Base-by-base conservation (phyloP, 2,888 invertebrate species). In the Ectemnius cavifrons region DNA sequence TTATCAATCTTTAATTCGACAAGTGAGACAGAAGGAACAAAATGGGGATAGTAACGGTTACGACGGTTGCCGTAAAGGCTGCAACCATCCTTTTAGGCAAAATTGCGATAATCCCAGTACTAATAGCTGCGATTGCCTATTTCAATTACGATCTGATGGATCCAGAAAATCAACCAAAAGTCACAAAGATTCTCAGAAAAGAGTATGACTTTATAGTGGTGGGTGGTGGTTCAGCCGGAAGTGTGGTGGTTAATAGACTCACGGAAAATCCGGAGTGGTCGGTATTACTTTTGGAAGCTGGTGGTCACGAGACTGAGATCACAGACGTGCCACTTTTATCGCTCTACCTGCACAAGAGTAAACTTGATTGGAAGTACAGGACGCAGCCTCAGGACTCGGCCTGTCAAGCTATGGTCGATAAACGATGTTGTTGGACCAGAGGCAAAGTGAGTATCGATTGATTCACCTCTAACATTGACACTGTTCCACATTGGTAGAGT, bases 351-450 rank as follows among this genome's bases (percentile, higher is more conserved):
- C 97, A 97, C 91, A 96, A 97, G 86, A 97, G 97, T 89, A 96
- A 96, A 92, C 89, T 97, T 85, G 97, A 97, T 90, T 97, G 97
- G 97, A 96, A 96, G 86, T 97, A 97, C 91, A 95, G 97, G 81
- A 95, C 97, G 0, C 96, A 97, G 89, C 95, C 97, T 0, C 96
- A 96, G 91, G 92, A 94, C 60, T 93, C 95, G 0, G 97, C 97
- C 0, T 97, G 97, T 81, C 96, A 96, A 88, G 97, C 97, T 0
- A 97, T 97, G 96, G 92, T 94, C 67, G 96, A 96, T 87, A 94
- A 95, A 84, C 93, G 96, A 58, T 97, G 97, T 87, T 95, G 95
- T 85, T 97, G 97, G 97, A 97, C 97, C 0, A 93, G 97, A 72
- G 98, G 98, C 62, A 97, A 97, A 92, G 92, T 93, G 49, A 83